These are phyloP conservation scores for Pao palembangensis DNA, from an alignment of 2,113 vertebrate species.

Conservation along the genomic window DNA sequence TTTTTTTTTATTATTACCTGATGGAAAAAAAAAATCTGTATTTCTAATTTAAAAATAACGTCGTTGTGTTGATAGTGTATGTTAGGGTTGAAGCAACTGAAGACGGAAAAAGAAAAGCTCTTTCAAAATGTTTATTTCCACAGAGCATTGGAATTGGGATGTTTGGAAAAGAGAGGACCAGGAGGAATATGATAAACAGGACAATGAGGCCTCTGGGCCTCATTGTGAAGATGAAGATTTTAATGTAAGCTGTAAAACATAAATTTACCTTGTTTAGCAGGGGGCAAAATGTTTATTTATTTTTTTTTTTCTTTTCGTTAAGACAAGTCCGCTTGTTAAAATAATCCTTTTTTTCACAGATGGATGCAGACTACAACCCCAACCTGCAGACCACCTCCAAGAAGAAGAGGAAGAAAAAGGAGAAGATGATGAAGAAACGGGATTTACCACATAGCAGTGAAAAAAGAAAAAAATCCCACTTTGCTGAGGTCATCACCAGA, in stretches of 20 bases:
- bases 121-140: neutral
- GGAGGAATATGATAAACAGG: constrained; percentile 46
- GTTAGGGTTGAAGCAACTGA: too few relatives aligned
- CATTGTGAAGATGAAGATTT: constrained; percentile 86
- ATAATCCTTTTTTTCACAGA: constrained; percentile 61
- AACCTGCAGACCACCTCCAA: constrained; percentile 59
- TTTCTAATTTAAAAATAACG: neutral
- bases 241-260: constrained; percentile 63
- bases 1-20: neutral
- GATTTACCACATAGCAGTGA: constrained; percentile 75
- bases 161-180: constrained; percentile 72
- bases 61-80: too few relatives aligned
- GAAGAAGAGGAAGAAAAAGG: constrained; percentile 71
- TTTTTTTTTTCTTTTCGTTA: neutral
- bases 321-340: neutral
- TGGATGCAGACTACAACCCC: constrained; percentile 88
- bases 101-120: too few relatives aligned
- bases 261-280: neutral
- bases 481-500: constrained; percentile 73
- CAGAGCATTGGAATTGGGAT: constrained; percentile 92
- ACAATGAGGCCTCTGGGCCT: constrained; percentile 24
- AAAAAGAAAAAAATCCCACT: constrained; percentile 80
- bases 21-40: neutral
- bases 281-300: too few relatives aligned
- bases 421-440: constrained; percentile 62